Evolutionary conservation across 2,888 invertebrate genomes (phyloP).

Genomic region (Drosophila borborema): DNA sequence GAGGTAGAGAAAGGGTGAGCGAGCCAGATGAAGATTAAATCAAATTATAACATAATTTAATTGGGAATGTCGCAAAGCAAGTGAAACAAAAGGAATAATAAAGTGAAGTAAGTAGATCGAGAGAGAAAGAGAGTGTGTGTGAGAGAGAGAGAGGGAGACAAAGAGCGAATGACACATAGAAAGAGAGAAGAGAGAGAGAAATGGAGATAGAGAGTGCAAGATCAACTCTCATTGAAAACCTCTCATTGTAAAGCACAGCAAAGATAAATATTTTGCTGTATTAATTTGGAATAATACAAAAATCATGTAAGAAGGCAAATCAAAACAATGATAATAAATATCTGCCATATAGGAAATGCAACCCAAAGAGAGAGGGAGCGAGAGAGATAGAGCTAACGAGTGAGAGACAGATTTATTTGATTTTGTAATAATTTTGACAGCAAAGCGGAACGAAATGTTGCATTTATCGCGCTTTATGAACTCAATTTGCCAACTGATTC

Average conservation of each 20-base stretch:
- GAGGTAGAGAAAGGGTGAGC: neutral
- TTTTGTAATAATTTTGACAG: constrained; percentile 62
- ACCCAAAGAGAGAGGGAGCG: neutral
- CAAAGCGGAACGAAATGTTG: constrained; percentile 44
- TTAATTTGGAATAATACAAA: neutral
- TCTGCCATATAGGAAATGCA: constrained; percentile 20
- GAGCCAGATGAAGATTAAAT: neutral
- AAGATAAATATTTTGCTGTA: neutral
- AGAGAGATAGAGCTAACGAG: neutral
- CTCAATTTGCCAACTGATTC: constrained; percentile 8
- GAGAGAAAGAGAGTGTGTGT: neutral
- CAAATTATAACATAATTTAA: neutral
- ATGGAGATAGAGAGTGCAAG: neutral
- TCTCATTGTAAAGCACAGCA: neutral
- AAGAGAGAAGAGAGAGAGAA: neutral
- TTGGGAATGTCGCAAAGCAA: neutral
- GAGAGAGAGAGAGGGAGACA: neutral
- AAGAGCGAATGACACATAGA: neutral
- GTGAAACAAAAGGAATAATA: neutral
- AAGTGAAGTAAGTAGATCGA: neutral
- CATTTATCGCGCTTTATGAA: constrained; percentile 42
- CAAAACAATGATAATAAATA: constrained; percentile 3
- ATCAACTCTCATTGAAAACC: neutral
- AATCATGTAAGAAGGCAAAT: neutral
- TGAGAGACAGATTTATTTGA: constrained; percentile 36